Base-by-base conservation (phyloP, 1,140 invertebrate genomes). In the Rhagoletis pomonella region DNA sequence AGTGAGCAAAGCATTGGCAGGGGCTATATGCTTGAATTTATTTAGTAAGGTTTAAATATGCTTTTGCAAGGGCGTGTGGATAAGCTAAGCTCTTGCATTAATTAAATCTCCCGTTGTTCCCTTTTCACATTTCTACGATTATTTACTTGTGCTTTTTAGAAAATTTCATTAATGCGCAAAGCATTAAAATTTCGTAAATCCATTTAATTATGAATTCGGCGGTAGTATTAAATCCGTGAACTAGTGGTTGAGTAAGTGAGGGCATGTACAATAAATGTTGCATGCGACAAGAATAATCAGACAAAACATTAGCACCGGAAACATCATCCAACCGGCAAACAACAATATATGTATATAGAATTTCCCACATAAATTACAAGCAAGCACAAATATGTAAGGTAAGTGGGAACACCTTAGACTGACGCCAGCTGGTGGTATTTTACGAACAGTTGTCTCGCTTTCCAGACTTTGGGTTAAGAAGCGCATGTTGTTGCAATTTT, bases 81-180 rank as follows among this genome's bases (percentile, higher is more conserved):
- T n/a, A 17, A 12, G 14, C 42, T 73, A 47, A 73, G 42, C 67
- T 44, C n/a, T n/a, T 73, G 29, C 29, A 29, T 29, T 29, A 29
- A 29, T 29, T 29, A 29, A 29, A 29, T 29, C 50, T 55, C 50
- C 50, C 5, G 50, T 55, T 55, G 4, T 62, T 17, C 10, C 42
- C 42, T 67, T 42, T 42, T 67, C 17, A 14, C 17, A 14, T 4
- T 69, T 19, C 9, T 12, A 44, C 50, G 5, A 10, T 55, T 55
- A 10, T 2, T 55, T 47, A 17, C 44, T 73, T 73, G 0, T 3
- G 0, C 12, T 73, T 73, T 47, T 55, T 62, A 39, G 42, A 9
- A 73, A 73, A 73, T 47, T 73, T 44, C 42, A 47, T 73, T 73
- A 73, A 73, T 47, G 42, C 67, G 42, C 42, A 73, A 47, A 3